These are phyloP conservation scores for Pardalotus punctatus DNA, from an alignment of 2,113 vertebrate genomes.

Conservation along the genomic window DNA sequence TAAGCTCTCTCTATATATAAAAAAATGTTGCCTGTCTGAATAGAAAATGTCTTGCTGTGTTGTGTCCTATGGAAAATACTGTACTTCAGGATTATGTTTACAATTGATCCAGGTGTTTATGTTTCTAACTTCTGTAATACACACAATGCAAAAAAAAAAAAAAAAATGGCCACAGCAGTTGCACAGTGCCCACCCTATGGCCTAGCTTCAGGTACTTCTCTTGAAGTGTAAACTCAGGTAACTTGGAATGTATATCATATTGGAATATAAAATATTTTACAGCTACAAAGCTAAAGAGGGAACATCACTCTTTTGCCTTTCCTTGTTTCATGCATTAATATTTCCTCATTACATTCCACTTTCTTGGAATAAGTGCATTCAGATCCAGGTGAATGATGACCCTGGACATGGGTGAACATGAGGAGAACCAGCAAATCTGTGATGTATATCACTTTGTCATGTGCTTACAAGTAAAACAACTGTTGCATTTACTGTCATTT, in stretches of 20 bases:
- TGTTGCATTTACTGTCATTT: slow-evolving; percentile 76
- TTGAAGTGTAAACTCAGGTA: slow-evolving; percentile 96
- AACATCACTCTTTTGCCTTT: slow-evolving; percentile 86
- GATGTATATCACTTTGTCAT: slow-evolving; percentile 70
- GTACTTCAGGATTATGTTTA: slow-evolving; percentile 91
- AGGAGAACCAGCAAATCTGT: slow-evolving; percentile 78
- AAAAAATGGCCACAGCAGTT: slow-evolving; percentile 78
- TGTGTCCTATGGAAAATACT: slow-evolving; percentile 81
- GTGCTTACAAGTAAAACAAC: slow-evolving; percentile 67
- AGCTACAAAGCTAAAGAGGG: slow-evolving; percentile 76
- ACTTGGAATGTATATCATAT: slow-evolving; percentile 90
- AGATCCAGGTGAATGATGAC: slow-evolving; percentile 55
- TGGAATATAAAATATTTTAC: slow-evolving; percentile 77
- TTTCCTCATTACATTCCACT: slow-evolving; percentile 82
- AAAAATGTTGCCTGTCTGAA: slow-evolving; percentile 84
- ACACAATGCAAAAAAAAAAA: slow-evolving; percentile 77
- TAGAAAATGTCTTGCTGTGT: slow-evolving; percentile 87
- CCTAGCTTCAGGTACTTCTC: slow-evolving; percentile 92
- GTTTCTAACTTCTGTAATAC: slow-evolving; percentile 82
- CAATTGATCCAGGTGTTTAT: slow-evolving; percentile 84
- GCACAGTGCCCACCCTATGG: slow-evolving; percentile 83
- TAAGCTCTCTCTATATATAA: slow-evolving; percentile 86
- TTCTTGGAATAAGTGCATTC: slow-evolving; percentile 77
- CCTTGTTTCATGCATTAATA: slow-evolving; percentile 77
- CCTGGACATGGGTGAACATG: slow-evolving; percentile 72